Evolutionary conservation across 2,113 vertebrate genomes (phyloP).

Genomic region (Megaceryle torquata): DNA sequence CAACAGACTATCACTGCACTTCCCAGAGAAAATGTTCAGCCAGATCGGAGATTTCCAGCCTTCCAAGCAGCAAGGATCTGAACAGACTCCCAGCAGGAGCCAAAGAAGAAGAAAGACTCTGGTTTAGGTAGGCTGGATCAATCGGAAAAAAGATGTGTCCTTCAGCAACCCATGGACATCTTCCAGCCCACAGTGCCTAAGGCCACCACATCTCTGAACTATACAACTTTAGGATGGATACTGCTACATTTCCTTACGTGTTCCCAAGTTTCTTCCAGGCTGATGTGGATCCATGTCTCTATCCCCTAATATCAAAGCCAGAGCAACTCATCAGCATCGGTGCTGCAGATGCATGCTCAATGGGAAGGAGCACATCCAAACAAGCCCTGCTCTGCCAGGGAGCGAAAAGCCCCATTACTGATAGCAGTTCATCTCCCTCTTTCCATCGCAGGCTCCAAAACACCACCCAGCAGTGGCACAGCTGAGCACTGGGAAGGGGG

Average conservation of each 20-base stretch:
- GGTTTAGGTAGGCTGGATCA: background rate
- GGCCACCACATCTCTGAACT: background rate
- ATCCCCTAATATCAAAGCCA: background rate
- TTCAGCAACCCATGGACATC: background rate
- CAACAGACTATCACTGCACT: background rate
- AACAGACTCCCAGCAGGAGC: background rate
- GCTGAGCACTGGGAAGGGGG: background rate
- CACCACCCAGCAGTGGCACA: rapidly evolving
- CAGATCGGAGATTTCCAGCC: background rate
- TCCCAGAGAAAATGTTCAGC: background rate
- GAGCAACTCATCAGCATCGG: background rate
- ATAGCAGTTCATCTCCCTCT: background rate
- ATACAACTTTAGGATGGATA: rapidly evolving
- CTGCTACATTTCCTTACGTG: background rate
- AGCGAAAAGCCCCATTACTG: background rate
- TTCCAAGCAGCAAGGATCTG: background rate
- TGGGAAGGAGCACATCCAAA: background rate
- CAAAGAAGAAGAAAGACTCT: background rate
- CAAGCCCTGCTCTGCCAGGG: background rate
- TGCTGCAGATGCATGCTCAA: background rate
- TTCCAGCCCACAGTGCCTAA: background rate
- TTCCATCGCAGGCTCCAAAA: background rate
- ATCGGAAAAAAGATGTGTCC: background rate
- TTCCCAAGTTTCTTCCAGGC: background rate
- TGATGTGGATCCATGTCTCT: background rate